Evolutionary conservation across 2,113 vertebrate genomes (phyloP), one percentile per base, ranked within the genome.

Genomic region (Microcebus jonahi): DNA sequence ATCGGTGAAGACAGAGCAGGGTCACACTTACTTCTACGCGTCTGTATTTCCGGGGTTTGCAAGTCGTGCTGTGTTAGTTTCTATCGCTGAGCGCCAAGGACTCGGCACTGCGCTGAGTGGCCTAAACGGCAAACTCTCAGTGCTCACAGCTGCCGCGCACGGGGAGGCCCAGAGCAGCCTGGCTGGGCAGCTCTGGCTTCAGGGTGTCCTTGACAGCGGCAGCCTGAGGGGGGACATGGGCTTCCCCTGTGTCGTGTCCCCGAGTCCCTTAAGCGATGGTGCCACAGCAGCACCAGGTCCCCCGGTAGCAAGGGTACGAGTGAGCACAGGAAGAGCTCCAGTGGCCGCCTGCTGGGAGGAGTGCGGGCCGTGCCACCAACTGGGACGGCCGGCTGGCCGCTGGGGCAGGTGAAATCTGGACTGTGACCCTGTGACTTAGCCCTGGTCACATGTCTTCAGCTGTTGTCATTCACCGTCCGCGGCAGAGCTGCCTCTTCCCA

Each of bases 281-380:
- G 29, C 73, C 25, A 53, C 55, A 34, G 42, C 50, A n/a, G 77
- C 8, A 76, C 98, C 98, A 98, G 98, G 97, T 97, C 98, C 82
- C 97, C 98, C 65, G 98, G 98, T 0, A 95, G 95, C 94, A 96
- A 98, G 0, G 98, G 98, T 9, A 98, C 98, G 97, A 99, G 99
- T 31, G 99, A 99, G 98, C 99, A 99, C 97, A 99, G 99, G 99
- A 99, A 99, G 98, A 99, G 99, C 83, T 99, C 97, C 99, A 99
- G 96, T 99, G 99, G 90, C 99, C 99, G 8, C 98, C 3, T 14
- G 99, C 97, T 99, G 99, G 99, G 99, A 99, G 63, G 99, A 99
- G 5, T 99, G 98, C 96, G 97, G 98, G n/a, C 99, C 98, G 86
- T 99, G 99, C 97, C 99, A 99, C 96, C 99, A 99, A 99, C 71